phyloP scores from a whole-genome alignment of 2,888 invertebrate genomes.

The Drosophila nigritarsus region DNA sequence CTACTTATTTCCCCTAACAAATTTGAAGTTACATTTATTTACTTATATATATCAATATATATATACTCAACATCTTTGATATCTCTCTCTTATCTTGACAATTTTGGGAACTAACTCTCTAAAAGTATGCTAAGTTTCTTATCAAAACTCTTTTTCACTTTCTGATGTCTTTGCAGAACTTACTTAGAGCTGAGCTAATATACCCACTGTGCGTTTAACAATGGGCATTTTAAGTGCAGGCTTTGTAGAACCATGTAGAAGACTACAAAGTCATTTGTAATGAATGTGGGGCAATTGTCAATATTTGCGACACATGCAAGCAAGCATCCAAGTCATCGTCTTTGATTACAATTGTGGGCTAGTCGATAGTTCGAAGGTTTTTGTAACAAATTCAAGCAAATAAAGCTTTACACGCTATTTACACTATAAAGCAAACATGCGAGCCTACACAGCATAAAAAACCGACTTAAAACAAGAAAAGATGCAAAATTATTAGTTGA shows the following conservation, averaged over 20 bases:
- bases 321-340: slow-evolving; percentile 57
- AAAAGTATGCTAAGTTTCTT: slow-evolving; percentile 35
- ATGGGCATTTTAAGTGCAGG: slow-evolving; percentile 49
- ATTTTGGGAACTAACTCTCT: slow-evolving; percentile 4
- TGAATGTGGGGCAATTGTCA: slow-evolving; percentile 64
- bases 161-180: neutral
- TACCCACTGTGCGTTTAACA: neutral
- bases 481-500: neutral
- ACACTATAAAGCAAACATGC: slow-evolving; percentile 60
- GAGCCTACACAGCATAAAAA: slow-evolving; percentile 19
- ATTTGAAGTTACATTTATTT: neutral
- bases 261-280: slow-evolving; percentile 55
- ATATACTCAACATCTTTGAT: neutral
- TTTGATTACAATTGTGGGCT: slow-evolving; percentile 61
- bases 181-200: neutral
- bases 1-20: neutral
- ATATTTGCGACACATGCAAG: slow-evolving; percentile 75
- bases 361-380: slow-evolving; percentile 66
- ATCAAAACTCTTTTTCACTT: neutral
- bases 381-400: slow-evolving; percentile 75
- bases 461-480: neutral
- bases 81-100: neutral
- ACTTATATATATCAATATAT: neutral
- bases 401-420: slow-evolving; percentile 70
- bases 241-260: slow-evolving; percentile 36